Evolutionary conservation across 2,113 vertebrate species (phyloP).

Genomic region (Lycaon pictus): DNA sequence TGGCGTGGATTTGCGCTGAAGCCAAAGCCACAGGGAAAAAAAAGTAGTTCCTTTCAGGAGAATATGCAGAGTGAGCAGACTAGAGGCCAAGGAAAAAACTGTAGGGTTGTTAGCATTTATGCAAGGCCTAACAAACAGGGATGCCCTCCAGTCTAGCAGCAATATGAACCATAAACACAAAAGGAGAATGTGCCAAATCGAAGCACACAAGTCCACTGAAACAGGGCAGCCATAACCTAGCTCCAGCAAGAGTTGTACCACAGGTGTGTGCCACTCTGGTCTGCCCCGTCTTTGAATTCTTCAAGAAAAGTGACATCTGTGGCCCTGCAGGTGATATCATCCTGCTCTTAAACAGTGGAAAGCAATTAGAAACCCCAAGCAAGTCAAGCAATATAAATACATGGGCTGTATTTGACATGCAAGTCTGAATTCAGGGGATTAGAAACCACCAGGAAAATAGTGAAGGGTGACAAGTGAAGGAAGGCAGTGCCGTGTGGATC

Average conservation of each 20-base stretch:
- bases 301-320: not conserved
- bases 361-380: not conserved
- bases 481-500: not conserved
- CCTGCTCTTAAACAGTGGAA: not conserved
- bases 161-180: not conserved
- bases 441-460: not conserved
- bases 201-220: too few relatives aligned
- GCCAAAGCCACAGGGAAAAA: not conserved
- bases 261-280: not conserved
- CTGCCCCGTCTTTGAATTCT: not conserved
- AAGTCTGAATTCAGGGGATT: not conserved
- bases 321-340: not conserved
- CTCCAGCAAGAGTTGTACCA: not conserved
- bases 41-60: not conserved
- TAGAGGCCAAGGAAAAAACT: not conserved
- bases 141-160: too few relatives aligned
- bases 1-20: not conserved
- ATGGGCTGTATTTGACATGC: not conserved
- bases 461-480: not conserved
- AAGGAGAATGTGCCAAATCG: not conserved
- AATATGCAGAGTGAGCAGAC: not conserved
- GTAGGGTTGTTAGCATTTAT: not conserved
- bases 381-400: not conserved
- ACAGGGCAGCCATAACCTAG: not conserved
- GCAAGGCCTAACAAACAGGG: not conserved